phyloP scores from a whole-genome alignment of 2,113 vertebrate genomes.

The Columba livia region DNA sequence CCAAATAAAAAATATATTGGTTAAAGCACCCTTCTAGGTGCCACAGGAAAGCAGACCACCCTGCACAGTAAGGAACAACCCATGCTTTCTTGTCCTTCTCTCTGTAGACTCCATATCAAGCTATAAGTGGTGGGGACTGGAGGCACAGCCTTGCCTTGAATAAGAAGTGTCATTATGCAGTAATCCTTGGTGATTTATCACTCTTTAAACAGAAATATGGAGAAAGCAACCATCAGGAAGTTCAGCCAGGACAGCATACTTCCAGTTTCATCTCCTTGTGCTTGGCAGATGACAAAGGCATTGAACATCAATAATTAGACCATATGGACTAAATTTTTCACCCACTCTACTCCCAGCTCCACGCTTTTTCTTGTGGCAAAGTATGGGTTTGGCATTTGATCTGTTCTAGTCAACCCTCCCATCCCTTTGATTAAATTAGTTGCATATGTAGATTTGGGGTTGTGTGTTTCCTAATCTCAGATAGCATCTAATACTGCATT shows the following conservation, averaged over 20 bases:
- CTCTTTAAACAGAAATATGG: not conserved
- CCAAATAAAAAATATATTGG: not conserved
- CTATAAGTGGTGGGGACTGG: not conserved
- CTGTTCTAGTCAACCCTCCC: constrained; percentile 4
- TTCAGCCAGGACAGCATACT: not conserved
- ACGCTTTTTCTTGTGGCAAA: constrained; percentile 29
- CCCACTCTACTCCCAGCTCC: not conserved
- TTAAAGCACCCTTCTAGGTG: not conserved
- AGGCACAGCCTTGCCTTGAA: not conserved
- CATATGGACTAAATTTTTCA: not conserved
- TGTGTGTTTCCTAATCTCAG: constrained; percentile 18
- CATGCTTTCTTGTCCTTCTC: not conserved
- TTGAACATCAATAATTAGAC: constrained; percentile 11
- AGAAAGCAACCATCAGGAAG: not conserved
- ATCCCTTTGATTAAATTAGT: constrained; percentile 27
- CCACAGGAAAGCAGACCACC: not conserved
- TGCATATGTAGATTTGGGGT: not conserved
- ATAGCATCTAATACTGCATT: constrained; percentile 1
- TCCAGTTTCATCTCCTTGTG: not conserved
- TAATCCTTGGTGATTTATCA: not conserved
- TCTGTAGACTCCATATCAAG: not conserved
- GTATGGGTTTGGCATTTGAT: constrained; percentile 44
- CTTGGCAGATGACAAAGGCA: constrained; percentile 27
- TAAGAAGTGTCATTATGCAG: not conserved
- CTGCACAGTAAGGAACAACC: not conserved